phyloP scores from a whole-genome alignment of 92 coral and sea anemone species.

The Palythoa grandiflora region DNA sequence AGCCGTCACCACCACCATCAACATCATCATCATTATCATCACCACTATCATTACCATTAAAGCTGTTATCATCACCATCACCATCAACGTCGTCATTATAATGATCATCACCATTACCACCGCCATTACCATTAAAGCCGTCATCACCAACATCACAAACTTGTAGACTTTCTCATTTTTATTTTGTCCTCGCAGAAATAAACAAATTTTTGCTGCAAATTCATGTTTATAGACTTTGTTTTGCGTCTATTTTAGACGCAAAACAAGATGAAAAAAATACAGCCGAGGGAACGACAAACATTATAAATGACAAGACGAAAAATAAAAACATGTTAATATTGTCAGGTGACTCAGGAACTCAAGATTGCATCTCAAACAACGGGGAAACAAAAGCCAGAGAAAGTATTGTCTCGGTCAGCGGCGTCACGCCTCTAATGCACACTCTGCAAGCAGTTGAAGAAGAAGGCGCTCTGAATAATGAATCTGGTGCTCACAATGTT shows the following conservation, averaged over 20 bases:
- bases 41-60: background rate
- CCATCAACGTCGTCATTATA: background rate
- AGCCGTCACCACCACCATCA: background rate
- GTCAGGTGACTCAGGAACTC: background rate
- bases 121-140: background rate
- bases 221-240: no score
- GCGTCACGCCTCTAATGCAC: constrained; percentile 30
- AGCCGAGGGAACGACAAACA: background rate
- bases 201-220: no score
- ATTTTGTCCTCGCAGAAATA: no score
- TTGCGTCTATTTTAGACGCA: background rate
- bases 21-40: background rate
- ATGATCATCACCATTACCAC: background rate
- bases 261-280: background rate
- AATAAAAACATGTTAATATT: background rate
- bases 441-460: background rate
- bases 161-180: no score
- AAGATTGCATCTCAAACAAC: background rate
- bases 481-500: background rate
- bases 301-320: background rate
- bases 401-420: constrained; percentile 22
- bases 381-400: background rate
- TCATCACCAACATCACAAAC: background rate
- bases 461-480: background rate
- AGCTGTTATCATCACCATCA: background rate